phyloP scores from a whole-genome alignment of 2,888 invertebrate genomes.

The Sphinx pinastri region DNA sequence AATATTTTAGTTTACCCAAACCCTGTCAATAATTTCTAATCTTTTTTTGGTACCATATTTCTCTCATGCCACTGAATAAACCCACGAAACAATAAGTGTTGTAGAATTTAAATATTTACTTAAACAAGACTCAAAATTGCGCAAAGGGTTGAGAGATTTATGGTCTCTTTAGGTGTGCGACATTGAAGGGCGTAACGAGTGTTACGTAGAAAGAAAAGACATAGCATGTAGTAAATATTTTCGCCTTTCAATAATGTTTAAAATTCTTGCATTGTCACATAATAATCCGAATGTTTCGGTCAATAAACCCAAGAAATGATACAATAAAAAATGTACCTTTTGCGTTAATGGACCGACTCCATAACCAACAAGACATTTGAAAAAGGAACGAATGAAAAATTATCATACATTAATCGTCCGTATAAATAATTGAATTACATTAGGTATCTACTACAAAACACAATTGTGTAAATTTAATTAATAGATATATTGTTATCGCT shows the following conservation, averaged over 20 bases:
- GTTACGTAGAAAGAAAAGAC: neutral
- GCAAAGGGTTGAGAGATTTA: slow-evolving; percentile 8
- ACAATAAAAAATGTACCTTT: neutral
- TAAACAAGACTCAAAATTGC: slow-evolving; percentile 1
- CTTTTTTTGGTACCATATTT: neutral
- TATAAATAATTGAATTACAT: neutral
- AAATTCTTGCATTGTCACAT: neutral
- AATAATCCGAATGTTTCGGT: neutral
- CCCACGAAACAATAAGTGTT: slow-evolving; percentile 6
- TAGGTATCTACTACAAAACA: neutral
- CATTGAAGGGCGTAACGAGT: neutral
- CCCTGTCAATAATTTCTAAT: too few species aligned
- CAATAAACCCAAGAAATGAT: neutral
- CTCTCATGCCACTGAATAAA: neutral
- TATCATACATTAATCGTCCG: neutral
- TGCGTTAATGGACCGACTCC: neutral
- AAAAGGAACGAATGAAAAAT: neutral
- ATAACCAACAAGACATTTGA: neutral
- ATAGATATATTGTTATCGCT: neutral
- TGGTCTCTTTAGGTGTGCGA: neutral
- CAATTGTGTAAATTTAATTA: neutral
- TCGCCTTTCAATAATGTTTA: too few species aligned
- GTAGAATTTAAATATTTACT: slow-evolving; percentile 9
- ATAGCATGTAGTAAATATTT: too few species aligned
- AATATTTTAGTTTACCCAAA: too few species aligned